These are phyloP conservation scores for Drosophila rellima DNA, from an alignment of 2,888 invertebrate species.

Conservation along the genomic window DNA sequence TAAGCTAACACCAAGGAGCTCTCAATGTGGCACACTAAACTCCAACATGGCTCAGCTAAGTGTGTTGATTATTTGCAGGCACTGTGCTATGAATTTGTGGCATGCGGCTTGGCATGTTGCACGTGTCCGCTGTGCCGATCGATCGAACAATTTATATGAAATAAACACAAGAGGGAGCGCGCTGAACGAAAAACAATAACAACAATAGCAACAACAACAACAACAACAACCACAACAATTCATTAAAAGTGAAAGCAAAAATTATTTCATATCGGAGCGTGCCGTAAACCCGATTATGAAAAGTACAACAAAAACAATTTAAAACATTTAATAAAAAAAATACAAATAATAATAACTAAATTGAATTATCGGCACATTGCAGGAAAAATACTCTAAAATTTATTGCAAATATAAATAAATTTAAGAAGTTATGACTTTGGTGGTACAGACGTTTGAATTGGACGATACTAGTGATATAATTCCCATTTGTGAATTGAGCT, in stretches of 20 bases:
- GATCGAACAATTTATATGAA: slow-evolving; percentile 60
- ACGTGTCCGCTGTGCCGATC: slow-evolving; percentile 71
- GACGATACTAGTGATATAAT: slow-evolving; percentile 7
- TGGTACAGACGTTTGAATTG: background rate
- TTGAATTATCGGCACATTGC: slow-evolving; percentile 35
- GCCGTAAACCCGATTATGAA: slow-evolving; percentile 75
- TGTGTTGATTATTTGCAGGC: slow-evolving; percentile 25
- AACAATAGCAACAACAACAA: too few species aligned
- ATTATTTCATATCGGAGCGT: slow-evolving; percentile 72
- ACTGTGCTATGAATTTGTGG: slow-evolving; percentile 62
- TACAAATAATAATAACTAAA: slow-evolving; percentile 49
- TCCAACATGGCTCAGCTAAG: slow-evolving; percentile 17
- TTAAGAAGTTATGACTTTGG: background rate
- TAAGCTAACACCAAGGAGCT: slow-evolving; percentile 8
- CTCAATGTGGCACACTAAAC: slow-evolving; percentile 61
- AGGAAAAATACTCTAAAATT: slow-evolving; percentile 33
- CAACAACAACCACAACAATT: slow-evolving; percentile 50
- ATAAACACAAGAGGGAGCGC: slow-evolving; percentile 18
- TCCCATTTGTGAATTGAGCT: too few species aligned
- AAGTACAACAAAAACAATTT: slow-evolving; percentile 59
- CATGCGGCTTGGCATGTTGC: slow-evolving; percentile 76
- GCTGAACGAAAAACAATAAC: slow-evolving; percentile 22
- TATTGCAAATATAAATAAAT: slow-evolving; percentile 8
- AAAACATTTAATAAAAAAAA: slow-evolving; percentile 60
- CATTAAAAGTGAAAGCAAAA: slow-evolving; percentile 79